Percentiles rank a stretch among this genome's conserved stretches.
These are phyloP conservation scores for Perca schrenkii DNA, from an alignment of 2,113 vertebrate genomes.

Conservation along the genomic window DNA sequence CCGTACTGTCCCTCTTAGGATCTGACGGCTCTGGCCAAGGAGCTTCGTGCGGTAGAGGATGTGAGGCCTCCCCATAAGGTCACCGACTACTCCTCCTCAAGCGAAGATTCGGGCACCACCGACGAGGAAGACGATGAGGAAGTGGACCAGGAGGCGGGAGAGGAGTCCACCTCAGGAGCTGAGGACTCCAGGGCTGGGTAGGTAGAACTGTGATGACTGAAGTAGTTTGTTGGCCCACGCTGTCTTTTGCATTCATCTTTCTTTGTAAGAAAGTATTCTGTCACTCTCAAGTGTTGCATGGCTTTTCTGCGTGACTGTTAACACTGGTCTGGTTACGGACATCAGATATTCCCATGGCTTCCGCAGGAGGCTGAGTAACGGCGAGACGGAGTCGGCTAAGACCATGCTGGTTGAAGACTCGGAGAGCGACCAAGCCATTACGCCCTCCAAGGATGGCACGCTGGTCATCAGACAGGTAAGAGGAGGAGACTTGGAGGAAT, in stretches of 20 bases:
- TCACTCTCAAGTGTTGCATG: conserved; percentile 26
- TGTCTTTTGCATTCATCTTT: not conserved
- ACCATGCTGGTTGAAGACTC: conserved; percentile 95
- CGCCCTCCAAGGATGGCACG: conserved; percentile 96
- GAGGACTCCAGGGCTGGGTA: conserved; percentile 95
- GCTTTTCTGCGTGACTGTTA: conserved; percentile 56
- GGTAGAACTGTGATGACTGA: conserved; percentile 61
- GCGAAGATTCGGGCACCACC: conserved; percentile 96
- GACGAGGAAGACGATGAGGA: conserved; percentile 98
- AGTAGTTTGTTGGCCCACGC: not conserved
- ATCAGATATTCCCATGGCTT: conserved; percentile 66
- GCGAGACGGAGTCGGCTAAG: conserved; percentile 95
- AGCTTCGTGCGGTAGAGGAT: conserved; percentile 95
- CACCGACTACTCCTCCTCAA: conserved; percentile 97
- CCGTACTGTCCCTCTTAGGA: conserved; percentile 82
- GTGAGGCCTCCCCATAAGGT: conserved; percentile 95
- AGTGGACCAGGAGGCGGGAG: conserved; percentile 93
- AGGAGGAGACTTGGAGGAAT: not conserved
- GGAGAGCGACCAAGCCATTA: conserved; percentile 91
- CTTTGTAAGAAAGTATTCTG: not conserved
- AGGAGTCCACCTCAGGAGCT: conserved; percentile 94
- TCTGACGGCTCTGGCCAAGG: conserved; percentile 94
- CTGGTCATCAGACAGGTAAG: conserved; percentile 97
- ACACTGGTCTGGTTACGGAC: conserved; percentile 62
- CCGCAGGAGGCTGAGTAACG: conserved; percentile 93